Base-by-base conservation (phyloP, 2,888 invertebrate species). In the Nysson spinosus region DNA sequence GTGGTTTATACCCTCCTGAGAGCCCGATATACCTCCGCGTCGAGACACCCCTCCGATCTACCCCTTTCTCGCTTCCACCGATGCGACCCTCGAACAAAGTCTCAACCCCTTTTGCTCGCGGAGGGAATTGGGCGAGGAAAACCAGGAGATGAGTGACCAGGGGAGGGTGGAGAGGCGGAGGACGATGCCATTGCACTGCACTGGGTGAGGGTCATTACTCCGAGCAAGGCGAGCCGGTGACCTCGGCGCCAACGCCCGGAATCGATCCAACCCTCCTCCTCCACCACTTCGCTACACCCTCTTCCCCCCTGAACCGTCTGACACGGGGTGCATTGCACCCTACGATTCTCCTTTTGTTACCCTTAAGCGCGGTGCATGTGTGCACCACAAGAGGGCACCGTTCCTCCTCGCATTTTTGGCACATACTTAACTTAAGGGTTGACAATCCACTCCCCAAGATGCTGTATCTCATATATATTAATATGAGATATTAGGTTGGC, bases 191-290 rank as follows among this genome's bases (percentile, higher is more conserved):
- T 86, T 86, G 86, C 86, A 85, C 84, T 86, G 85, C 86, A 86
- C 86, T 86, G 86, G 86, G 86, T 87, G 86, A 87, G 86, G 86
- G 86, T 86, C 86, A 85, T 87, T 87, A 86, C 86, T 86, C 86
- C 85, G 85, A 81, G 83, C 83, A 84, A 85, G 83, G 84, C 84
- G 82, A 85, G 86, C 85, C 86, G 85, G 85, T 86, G 86, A 86
- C 86, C 86, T 86, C 86, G 84, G 84, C 84, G 85, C 85, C 86
- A 83, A 85, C 85, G 86, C 86, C 85, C 85, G 85, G 77, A 79
- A 86, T 86, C 86, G 86, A 86, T 86, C 85, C 85, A 81, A 81
- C 80, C 82, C 82, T 76, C 75, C 66, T 49, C 46, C 24, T 30
- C 17, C 82, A n/a, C n/a, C n/a, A n/a, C n/a, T n/a, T n/a, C n/a